phyloP scores from a whole-genome alignment of 2,113 vertebrate genomes.

The Orthonyx spaldingii region DNA sequence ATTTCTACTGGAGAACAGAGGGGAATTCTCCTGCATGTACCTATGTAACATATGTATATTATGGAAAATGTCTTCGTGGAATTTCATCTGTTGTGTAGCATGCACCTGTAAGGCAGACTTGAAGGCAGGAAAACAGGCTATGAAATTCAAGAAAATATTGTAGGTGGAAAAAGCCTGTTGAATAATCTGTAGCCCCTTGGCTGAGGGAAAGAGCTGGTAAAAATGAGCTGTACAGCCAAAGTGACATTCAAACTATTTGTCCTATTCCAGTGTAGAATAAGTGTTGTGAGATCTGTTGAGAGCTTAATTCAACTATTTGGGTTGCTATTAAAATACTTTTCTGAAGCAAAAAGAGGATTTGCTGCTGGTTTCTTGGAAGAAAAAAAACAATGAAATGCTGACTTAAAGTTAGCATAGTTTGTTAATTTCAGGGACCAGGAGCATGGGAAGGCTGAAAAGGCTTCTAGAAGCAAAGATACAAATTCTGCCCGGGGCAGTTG shows the following conservation, averaged over 20 bases:
- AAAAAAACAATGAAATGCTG: background rate
- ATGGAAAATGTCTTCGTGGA: background rate
- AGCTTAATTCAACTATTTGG: background rate
- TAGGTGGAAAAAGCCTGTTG: background rate
- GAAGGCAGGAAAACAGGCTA: background rate
- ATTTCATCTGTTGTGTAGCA: background rate
- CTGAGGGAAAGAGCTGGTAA: background rate
- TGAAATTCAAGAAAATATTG: background rate
- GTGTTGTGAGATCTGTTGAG: background rate
- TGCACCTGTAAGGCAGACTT: background rate
- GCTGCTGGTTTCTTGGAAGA: background rate
- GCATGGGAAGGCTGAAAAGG: background rate
- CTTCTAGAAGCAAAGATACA: background rate
- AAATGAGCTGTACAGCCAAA: background rate
- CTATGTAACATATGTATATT: background rate
- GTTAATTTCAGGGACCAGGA: background rate
- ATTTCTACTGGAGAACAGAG: background rate
- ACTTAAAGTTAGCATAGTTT: background rate
- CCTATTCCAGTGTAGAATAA: background rate
- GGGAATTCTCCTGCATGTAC: background rate
- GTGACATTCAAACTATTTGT: background rate
- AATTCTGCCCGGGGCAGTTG: fast-evolving
- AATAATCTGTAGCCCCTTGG: background rate
- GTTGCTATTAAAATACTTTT: background rate
- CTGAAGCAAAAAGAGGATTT: background rate